Base-by-base conservation (phyloP, 2,797 vertebrate species). In the Danio jaintianensis region DNA sequence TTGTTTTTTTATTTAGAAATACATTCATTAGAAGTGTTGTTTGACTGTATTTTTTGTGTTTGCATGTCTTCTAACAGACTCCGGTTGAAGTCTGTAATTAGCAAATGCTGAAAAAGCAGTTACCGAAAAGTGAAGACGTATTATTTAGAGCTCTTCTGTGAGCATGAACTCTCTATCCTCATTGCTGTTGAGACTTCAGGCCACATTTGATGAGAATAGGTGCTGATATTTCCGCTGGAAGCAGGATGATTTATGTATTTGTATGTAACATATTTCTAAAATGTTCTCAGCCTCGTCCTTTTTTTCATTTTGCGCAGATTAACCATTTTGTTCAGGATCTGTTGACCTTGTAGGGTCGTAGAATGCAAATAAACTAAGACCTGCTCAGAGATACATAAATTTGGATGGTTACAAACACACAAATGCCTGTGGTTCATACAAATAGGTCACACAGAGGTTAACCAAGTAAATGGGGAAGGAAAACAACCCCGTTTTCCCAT, bases 41-140 rank as follows among this genome's bases (percentile, higher is more conserved):
- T 90, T 90, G 76, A 78, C 71, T 75, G 63, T 73, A 16, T 62
- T 74, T 42, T 12, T 42, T 63, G 76, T 78, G 80, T 86, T 89
- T 88, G 67, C 83, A 79, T 68, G 83, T 85, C 82, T 86, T 70
- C 77, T 83, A 87, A 86, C 75, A 78, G 78, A 84, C 70, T 74
- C 77, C 83, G 87, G 87, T 90, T 87, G 89, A 73, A 70, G 85
- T 85, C 71, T 90, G 85, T 91, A 93, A 93, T 94, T 93, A 91
- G 87, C 52, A 85, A 93, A 91, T 89, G 88, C 85, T 87, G 83
- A 85, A 84, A 86, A 86, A 85, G 87, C 88, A 86, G 47, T 82
- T 85, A 85, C 74, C 85, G 83, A 88, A 85, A 86, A 84, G 90
- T 87, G 90, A 87, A 85, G 80, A 89, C 87, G 85, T 86, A 84